Base-by-base conservation (phyloP, 2,113 vertebrate species). In the Mugil cephalus region DNA sequence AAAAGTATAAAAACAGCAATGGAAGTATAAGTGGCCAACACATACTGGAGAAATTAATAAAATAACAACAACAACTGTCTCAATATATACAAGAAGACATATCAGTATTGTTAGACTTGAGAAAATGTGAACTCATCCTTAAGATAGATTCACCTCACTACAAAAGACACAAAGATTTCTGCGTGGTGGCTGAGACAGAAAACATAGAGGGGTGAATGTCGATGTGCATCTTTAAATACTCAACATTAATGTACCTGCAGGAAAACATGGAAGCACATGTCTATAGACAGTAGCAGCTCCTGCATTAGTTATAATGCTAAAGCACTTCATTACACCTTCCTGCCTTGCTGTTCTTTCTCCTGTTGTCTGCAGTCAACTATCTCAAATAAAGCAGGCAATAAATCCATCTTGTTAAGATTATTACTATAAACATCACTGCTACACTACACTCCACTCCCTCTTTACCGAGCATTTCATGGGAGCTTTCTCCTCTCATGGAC, bases 161-260 rank as follows among this genome's bases (percentile, higher is more conserved):
- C 15, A 65, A 55, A 70, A 39, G 47, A 30, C 42, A n/a, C n/a
- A n/a, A n/a, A n/a, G n/a, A n/a, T n/a, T n/a, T n/a, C n/a, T n/a
- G n/a, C n/a, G n/a, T n/a, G n/a, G n/a, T n/a, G 24, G 79, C 52
- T 53, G 42, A 48, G 7, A 58, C n/a, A 24, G 43, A 50, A 50
- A 8, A 12, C 52, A 18, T 24, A 43, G 56, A 55, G 60, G 68
- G 50, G 40, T 14, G 45, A 48, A 58, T 17, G 68, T 70, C 75
- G 68, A 86, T 79, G 65, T 30, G 17, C 58, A 48, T 64, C 55
- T 84, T 91, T 74, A 91, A 93, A 90, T 89, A 91, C 91, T 60
- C 76, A 93, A 70, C 19, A 63, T 80, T 81, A 85, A 86, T 77
- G 88, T 80, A 85, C 81, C 80, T 81, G 87, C 75, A 84, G 77